Percentiles rank a stretch among this genome's conserved stretches.
Evolutionary conservation across 2,113 vertebrate genomes (phyloP).

Genomic region (Ptilonorhynchus violaceus): DNA sequence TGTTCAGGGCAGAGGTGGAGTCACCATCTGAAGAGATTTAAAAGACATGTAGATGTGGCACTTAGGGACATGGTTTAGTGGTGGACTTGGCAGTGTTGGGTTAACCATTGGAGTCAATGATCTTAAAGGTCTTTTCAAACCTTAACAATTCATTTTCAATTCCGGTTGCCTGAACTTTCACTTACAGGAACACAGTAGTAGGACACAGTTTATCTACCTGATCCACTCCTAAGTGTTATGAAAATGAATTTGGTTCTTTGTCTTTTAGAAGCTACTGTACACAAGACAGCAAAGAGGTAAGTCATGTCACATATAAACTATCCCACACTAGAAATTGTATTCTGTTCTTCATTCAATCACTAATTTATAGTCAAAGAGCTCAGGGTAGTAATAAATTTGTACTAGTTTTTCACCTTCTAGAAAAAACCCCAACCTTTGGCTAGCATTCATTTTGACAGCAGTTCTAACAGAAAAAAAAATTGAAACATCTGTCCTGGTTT

Average conservation of each 20-base stretch:
- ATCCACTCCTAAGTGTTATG: background rate
- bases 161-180: background rate
- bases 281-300: background rate
- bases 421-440: background rate
- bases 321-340: background rate
- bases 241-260: background rate
- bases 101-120: too few species aligned
- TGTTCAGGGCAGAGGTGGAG: too few species aligned
- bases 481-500: too few species aligned
- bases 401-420: background rate
- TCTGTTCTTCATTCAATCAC: background rate
- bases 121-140: too few species aligned
- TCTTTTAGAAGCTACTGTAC: background rate
- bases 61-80: too few species aligned
- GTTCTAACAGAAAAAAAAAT: background rate
- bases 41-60: too few species aligned
- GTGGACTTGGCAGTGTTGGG: too few species aligned
- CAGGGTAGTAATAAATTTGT: background rate
- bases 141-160: background rate
- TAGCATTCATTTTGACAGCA: background rate
- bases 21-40: too few species aligned
- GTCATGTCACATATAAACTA: background rate
- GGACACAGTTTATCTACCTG: background rate
- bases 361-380: background rate
- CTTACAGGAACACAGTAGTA: background rate